phyloP scores from a whole-genome alignment of 2,797 vertebrate genomes.

The Anableps anableps region DNA sequence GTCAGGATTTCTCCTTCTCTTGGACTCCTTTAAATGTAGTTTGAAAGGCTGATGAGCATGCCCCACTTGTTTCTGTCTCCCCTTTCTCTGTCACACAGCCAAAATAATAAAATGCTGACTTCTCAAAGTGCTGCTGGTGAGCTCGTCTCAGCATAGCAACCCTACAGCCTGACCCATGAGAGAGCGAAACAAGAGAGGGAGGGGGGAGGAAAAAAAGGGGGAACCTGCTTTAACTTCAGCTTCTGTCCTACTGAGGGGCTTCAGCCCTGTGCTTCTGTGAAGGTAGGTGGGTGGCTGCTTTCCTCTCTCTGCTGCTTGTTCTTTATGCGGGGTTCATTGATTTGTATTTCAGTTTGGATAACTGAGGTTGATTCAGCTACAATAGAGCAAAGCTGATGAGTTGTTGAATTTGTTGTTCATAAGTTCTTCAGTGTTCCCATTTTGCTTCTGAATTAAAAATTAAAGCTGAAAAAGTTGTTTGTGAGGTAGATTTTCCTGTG shows the following conservation, averaged over 20 bases:
- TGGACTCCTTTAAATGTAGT: not conserved
- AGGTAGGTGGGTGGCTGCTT: slow-evolving; percentile 77
- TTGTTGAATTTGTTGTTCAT: not conserved
- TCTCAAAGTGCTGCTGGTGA: slow-evolving; percentile 68
- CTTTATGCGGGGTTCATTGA: slow-evolving; percentile 13
- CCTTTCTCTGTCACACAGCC: slow-evolving; percentile 41
- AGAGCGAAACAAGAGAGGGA: slow-evolving; percentile 19
- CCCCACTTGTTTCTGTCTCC: slow-evolving; percentile 18
- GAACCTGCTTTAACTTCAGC: slow-evolving; percentile 62
- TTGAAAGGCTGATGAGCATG: slow-evolving; percentile 37
- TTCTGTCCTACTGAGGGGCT: slow-evolving; percentile 65
- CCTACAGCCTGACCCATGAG: slow-evolving; percentile 44
- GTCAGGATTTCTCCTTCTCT: slow-evolving; percentile 28
- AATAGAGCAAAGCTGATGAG: slow-evolving; percentile 2
- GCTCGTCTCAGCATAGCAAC: slow-evolving; percentile 64
- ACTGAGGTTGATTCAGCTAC: not conserved
- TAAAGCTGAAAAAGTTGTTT: not conserved
- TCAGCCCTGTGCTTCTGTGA: slow-evolving; percentile 74
- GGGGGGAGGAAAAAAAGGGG: slow-evolving; percentile 14
- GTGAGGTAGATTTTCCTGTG: not conserved
- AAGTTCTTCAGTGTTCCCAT: not conserved
- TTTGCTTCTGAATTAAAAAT: not conserved
- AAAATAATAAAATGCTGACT: slow-evolving; percentile 78
- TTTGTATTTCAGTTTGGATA: slow-evolving; percentile 9
- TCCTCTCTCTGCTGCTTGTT: slow-evolving; percentile 22